Evolutionary conservation across 2,888 invertebrate species (phyloP).

Genomic region (Drosophila formosana): DNA sequence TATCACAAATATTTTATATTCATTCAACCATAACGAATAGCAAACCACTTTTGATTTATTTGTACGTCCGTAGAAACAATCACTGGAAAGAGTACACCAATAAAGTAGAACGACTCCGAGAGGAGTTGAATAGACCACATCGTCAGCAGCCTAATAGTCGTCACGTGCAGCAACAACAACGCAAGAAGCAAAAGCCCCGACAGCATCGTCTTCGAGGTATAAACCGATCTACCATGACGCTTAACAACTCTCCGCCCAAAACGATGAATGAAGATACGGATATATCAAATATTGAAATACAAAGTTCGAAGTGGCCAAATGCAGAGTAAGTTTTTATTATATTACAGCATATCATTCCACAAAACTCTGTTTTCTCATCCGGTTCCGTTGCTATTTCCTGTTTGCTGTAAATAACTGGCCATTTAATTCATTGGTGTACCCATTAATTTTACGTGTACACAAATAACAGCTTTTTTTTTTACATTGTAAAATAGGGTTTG

Average conservation of each 20-base stretch:
- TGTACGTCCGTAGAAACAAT: conserved; percentile 50
- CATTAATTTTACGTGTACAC: conserved; percentile 58
- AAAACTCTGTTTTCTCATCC: conserved; percentile 57
- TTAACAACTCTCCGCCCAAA: conserved; percentile 80
- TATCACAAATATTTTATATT: no score
- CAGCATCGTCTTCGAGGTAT: conserved; percentile 49
- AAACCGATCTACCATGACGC: conserved; percentile 46
- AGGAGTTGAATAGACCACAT: conserved; percentile 82
- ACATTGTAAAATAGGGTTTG: no score
- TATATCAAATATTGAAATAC: not conserved
- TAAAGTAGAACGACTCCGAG: conserved; percentile 80
- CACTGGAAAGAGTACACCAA: conserved; percentile 73
- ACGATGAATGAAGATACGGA: conserved; percentile 7
- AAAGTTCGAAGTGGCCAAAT: conserved; percentile 51
- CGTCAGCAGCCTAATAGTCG: conserved; percentile 35
- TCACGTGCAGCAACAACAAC: conserved; percentile 47
- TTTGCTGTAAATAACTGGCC: conserved; percentile 69
- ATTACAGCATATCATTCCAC: conserved; percentile 18
- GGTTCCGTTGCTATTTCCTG: conserved; percentile 75
- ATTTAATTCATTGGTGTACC: conserved; percentile 64
- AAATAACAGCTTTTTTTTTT: conserved; percentile 59
- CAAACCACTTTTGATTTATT: not conserved
- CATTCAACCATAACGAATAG: no score
- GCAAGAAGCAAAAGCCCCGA: conserved; percentile 53
- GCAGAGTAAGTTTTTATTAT: conserved; percentile 75